phyloP scores from a whole-genome alignment of 2,113 vertebrate genomes.

The Mormyrus iriodes region DNA sequence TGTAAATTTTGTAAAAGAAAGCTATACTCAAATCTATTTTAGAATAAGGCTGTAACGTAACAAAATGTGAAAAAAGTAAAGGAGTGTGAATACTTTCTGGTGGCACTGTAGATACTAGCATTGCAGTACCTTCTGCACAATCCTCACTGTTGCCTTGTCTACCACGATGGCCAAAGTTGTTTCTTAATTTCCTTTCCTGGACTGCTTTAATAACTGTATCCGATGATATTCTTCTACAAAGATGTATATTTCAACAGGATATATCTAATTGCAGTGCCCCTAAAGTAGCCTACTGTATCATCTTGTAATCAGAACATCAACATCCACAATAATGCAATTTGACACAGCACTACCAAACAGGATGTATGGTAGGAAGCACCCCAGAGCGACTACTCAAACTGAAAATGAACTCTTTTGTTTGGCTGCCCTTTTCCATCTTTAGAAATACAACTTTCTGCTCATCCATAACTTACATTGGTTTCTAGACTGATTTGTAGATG shows the following conservation, averaged over 20 bases:
- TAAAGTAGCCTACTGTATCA: neutral
- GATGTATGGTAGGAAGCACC: neutral
- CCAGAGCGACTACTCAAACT: neutral
- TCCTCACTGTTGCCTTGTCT: neutral
- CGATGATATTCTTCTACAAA: neutral
- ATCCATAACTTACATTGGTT: neutral
- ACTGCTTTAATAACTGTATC: neutral
- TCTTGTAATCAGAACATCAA: neutral
- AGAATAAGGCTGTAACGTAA: too few species aligned
- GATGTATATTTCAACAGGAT: neutral
- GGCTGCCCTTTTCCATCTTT: neutral
- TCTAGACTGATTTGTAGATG: neutral
- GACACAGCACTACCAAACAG: neutral
- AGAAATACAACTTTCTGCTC: neutral
- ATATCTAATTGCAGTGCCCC: neutral
- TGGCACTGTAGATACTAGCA: neutral
- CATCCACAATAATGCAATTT: neutral
- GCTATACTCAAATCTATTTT: too few species aligned
- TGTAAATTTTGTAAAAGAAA: too few species aligned
- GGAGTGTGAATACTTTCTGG: too few species aligned
- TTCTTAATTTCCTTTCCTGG: neutral
- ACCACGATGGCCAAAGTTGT: neutral
- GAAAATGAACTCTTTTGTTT: neutral
- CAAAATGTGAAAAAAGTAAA: too few species aligned
- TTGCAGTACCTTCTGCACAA: neutral